Evolutionary conservation across 37 sponge, comb jelly and placozoan genomes (phyloP).

Genomic region (Aphrocallistes beatrix): DNA sequence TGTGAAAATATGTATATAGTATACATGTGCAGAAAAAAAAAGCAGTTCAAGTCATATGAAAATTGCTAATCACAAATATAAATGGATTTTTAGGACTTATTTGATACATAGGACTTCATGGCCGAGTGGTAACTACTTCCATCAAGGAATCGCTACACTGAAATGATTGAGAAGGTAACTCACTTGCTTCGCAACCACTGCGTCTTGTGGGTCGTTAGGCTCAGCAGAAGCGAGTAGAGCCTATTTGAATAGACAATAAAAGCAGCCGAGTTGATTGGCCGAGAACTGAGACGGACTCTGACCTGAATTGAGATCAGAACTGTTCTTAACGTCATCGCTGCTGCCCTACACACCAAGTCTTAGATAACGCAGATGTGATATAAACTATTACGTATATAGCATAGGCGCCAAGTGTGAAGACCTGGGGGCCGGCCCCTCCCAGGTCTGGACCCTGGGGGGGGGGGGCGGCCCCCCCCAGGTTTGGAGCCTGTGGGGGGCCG

Average conservation of each 20-base stretch:
- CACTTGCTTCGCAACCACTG: slow-evolving; percentile 80
- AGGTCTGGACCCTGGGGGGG: no score
- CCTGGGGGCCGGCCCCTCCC: no score
- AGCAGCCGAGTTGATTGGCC: not conserved
- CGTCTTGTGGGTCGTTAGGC: slow-evolving; percentile 98
- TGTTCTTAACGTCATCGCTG: slow-evolving; percentile 92
- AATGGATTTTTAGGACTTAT: not conserved
- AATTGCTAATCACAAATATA: not conserved
- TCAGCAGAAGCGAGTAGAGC: slow-evolving; percentile 70
- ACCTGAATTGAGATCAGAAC: slow-evolving; percentile 78
- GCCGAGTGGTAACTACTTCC: not conserved
- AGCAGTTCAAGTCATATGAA: not conserved
- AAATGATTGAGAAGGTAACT: not conserved
- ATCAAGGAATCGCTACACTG: not conserved
- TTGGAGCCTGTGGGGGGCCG: no score
- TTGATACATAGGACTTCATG: not conserved
- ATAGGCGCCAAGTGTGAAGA: not conserved
- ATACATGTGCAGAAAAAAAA: not conserved
- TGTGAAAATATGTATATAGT: no score
- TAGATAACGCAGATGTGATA: not conserved
- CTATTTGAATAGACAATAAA: not conserved
- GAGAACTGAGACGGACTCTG: not conserved
- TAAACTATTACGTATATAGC: not conserved
- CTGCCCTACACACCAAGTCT: slow-evolving; percentile 72
- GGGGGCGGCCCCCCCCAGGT: no score